Percentiles rank a stretch among this genome's conserved stretches.
These are phyloP conservation scores for Pagrus major DNA, from an alignment of 2,113 vertebrate genomes.

Conservation along the genomic window DNA sequence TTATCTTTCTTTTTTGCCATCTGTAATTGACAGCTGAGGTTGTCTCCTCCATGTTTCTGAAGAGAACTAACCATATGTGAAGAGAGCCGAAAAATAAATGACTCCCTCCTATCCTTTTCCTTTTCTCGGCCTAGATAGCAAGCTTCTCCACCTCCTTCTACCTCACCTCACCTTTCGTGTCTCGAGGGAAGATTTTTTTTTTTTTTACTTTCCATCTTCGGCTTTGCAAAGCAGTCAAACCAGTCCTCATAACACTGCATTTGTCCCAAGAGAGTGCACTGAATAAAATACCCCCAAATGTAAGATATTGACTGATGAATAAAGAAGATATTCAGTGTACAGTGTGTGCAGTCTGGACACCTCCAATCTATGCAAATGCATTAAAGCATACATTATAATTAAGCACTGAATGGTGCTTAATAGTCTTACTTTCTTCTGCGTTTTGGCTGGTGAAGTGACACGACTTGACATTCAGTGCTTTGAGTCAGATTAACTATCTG, in stretches of 20 bases:
- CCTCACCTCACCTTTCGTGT: constrained; percentile 15
- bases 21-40: constrained; percentile 45
- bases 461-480: constrained; percentile 46
- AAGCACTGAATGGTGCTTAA: neutral
- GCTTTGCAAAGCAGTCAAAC: constrained; percentile 32
- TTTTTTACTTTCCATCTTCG: constrained; percentile 35
- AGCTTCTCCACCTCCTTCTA: constrained; percentile 12
- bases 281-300: neutral
- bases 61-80: constrained; percentile 52
- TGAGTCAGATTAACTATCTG: constrained; percentile 48
- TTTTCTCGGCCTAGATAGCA: constrained; percentile 15
- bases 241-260: constrained; percentile 13
- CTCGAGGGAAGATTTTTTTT: constrained; percentile 42
- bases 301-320: constrained; percentile 5
- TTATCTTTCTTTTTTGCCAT: constrained; percentile 25
- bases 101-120: constrained; percentile 26
- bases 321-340: neutral
- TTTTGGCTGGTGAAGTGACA: neutral
- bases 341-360: neutral
- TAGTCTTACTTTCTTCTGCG: neutral
- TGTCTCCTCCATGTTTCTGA: constrained; percentile 43
- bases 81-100: constrained; percentile 56
- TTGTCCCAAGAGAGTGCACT: constrained; percentile 15
- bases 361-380: neutral
- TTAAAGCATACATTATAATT: neutral